Conservation (phyloP, 2,113 vertebrate species). For the Maccullochella peelii region DNA sequence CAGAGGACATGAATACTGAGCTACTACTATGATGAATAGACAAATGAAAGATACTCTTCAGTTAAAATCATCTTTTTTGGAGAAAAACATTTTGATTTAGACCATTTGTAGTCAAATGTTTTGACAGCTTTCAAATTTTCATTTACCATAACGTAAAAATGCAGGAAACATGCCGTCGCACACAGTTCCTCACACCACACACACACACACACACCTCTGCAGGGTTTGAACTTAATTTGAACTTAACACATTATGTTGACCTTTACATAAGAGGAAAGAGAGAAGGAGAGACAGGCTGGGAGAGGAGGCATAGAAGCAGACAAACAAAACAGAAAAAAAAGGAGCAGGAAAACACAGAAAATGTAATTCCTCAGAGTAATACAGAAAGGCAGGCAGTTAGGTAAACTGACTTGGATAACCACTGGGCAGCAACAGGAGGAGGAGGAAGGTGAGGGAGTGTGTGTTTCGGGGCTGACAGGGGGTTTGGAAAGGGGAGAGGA, state of each 20-base stretch:
- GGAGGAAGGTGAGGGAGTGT: neutral
- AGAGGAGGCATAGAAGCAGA: conserved; percentile 12
- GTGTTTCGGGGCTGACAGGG: conserved; percentile 8
- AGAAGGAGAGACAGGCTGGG: neutral
- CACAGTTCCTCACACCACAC: neutral
- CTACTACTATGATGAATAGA: neutral
- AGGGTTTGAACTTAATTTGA: conserved; percentile 69
- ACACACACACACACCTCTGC: conserved; percentile 8
- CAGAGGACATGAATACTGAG: neutral
- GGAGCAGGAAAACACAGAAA: conserved; percentile 20
- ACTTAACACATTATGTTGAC: conserved; percentile 59
- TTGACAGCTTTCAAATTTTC: neutral
- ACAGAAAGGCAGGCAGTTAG: conserved; percentile 48
- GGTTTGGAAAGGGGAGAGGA: conserved; percentile 5
- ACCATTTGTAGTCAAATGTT: neutral
- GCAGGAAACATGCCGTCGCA: neutral
- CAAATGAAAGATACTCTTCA: neutral
- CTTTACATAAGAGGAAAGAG: conserved; percentile 57
- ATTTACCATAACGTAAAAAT: neutral
- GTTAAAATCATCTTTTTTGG: neutral
- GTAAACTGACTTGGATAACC: conserved; percentile 48
- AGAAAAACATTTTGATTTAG: neutral
- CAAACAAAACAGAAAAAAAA: neutral
- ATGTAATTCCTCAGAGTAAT: conserved; percentile 49
- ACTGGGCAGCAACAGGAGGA: conserved; percentile 11